Evolutionary conservation across 2,797 vertebrate genomes (phyloP).

Genomic region (Bradypus variegatus): DNA sequence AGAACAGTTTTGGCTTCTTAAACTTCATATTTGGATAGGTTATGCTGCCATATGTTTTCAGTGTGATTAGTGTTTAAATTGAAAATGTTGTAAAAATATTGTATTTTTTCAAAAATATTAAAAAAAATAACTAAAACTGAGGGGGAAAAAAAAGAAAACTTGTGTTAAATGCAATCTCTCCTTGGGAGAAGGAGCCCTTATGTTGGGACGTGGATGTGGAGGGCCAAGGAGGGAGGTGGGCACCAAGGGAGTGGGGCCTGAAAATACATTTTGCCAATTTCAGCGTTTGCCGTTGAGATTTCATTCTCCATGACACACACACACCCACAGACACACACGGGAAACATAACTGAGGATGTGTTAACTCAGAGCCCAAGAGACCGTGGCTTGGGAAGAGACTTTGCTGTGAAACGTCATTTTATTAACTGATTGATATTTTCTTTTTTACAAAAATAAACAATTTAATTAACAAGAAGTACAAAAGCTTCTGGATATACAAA

Average conservation of each 20-base stretch:
- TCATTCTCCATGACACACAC: neutral
- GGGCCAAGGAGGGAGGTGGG: neutral
- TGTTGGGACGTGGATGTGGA: neutral
- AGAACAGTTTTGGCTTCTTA: no score
- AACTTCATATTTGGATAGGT: constrained; percentile 78
- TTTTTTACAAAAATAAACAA: constrained; percentile 83
- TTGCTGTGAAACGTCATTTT: constrained; percentile 49
- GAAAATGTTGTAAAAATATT: constrained; percentile 86
- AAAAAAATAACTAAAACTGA: constrained; percentile 84
- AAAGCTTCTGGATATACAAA: constrained; percentile 77
- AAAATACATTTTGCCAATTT: neutral
- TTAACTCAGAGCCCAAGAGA: neutral
- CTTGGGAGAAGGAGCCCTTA: neutral
- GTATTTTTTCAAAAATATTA: constrained; percentile 89
- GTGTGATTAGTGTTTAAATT: constrained; percentile 87
- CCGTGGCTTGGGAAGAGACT: neutral
- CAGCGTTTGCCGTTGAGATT: neutral
- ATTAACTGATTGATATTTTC: constrained; percentile 56
- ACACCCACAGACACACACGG: neutral
- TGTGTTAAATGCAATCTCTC: neutral
- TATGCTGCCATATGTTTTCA: constrained; percentile 83
- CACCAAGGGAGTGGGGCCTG: neutral
- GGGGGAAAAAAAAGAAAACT: neutral
- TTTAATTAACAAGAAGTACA: constrained; percentile 76
- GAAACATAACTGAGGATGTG: neutral